Evolutionary conservation across 1,140 invertebrate species (phyloP), one percentile per base, ranked within the genome.

Genomic region (Anthonomus grandis): DNA sequence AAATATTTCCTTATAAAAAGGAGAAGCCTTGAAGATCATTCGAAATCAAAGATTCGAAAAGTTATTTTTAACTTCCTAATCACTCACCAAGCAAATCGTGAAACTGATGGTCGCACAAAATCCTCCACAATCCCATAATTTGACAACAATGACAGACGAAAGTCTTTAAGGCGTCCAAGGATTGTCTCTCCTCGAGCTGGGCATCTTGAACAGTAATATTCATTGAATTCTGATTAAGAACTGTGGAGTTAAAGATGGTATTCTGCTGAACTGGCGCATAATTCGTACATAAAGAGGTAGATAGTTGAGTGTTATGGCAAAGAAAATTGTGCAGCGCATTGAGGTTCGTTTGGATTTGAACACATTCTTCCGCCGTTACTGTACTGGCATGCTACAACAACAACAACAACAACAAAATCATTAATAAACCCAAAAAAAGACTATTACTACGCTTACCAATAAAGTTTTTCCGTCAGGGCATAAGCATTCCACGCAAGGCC

Each of bases 61-160:
- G n/a, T n/a, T n/a, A n/a, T n/a, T n/a, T n/a, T n/a, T n/a, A n/a
- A n/a, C n/a, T n/a, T n/a, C n/a, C 8, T 46, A 9, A 12, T 12
- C 10, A 53, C 57, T 59, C 53, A 59, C 57, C 57, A 15, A 59
- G 49, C 21, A 64, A 50, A 38, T 61, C 53, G 68, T 95, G 87
- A 68, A 98, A 89, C 69, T 95, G 89, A 75, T 98, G 94, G 68
- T 97, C 92, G 67, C 86, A 90, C 0, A 98, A 74, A 34, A 98
- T 86, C 69, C 90, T 90, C 92, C 94, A 96, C n/a, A 98, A 75
- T 21, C 89, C 90, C 25, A 98, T 75, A 63, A 96, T 89, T 78
- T 99, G 94, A 67, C 88, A 87, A 2, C 87, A 82, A 69, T 93
- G 85, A 52, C 81, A 82, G 19, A 95, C 81, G 62, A 95, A 85